phyloP scores from a whole-genome alignment of 2,888 invertebrate species.

The Caenorhabditis japonica region DNA sequence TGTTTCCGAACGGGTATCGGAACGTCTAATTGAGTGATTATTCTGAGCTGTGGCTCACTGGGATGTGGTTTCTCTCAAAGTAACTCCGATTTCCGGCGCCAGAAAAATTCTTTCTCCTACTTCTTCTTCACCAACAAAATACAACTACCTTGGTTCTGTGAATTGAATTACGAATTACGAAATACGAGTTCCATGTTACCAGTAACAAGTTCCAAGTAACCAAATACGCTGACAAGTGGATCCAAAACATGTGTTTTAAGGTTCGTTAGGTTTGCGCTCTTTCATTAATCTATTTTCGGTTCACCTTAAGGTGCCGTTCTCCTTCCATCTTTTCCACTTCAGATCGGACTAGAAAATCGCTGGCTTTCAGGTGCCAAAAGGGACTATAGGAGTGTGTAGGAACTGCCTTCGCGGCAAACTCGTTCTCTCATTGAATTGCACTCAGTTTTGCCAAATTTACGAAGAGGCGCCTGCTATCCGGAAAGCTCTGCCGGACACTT shows the following conservation, averaged over 20 bases:
- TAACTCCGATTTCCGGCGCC: too few relatives aligned
- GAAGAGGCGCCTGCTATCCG: conserved; percentile 30
- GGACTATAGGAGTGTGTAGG: conserved; percentile 30
- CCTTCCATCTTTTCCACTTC: conserved; percentile 27
- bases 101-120: too few relatives aligned
- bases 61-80: too few relatives aligned
- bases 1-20: conserved; percentile 4
- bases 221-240: too few relatives aligned
- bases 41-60: conserved; percentile 5
- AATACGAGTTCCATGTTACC: too few relatives aligned
- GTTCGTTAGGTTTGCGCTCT: conserved; percentile 46
- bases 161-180: conserved; percentile 15
- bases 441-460: conserved; percentile 15
- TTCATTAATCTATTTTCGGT: conserved; percentile 1
- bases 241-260: conserved; percentile 18
- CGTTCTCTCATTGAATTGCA: conserved; percentile 10
- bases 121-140: too few relatives aligned
- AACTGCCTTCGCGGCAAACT: conserved; percentile 2
- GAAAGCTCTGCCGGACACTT: conserved; percentile 38
- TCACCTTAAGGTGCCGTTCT: conserved; percentile 25
- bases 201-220: too few relatives aligned
- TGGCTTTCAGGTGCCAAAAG: conserved; percentile 44
- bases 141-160: conserved; percentile 9
- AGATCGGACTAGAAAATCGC: conserved; percentile 14
- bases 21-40: conserved; percentile 14